Evolutionary conservation across 2,888 invertebrate genomes (phyloP).

Genomic region (Caenorhabditis imperialis): DNA sequence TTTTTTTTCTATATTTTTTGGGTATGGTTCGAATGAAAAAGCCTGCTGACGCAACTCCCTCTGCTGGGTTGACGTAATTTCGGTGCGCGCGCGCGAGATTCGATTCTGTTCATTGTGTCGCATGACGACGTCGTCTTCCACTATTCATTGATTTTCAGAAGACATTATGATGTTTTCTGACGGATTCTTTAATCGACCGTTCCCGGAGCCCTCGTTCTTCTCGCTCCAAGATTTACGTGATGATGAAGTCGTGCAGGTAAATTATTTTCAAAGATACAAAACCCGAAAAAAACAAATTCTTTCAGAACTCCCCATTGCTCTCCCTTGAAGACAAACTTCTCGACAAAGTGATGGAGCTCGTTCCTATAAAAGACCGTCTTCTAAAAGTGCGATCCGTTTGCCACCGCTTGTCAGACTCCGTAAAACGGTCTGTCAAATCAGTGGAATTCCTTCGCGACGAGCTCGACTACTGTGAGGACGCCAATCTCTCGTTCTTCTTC

Average conservation of each 20-base stretch:
- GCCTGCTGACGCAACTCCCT: neutral
- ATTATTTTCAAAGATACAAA: no score
- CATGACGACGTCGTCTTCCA: neutral
- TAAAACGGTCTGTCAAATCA: slow-evolving; percentile 53
- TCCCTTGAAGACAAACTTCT: slow-evolving; percentile 42
- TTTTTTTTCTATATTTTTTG: no score
- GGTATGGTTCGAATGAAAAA: neutral
- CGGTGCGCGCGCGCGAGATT: slow-evolving; percentile 4
- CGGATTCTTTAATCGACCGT: neutral
- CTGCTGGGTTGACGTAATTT: no score
- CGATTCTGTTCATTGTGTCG: neutral
- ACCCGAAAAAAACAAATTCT: no score
- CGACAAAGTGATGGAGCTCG: slow-evolving; percentile 41
- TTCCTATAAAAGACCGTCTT: slow-evolving; percentile 58
- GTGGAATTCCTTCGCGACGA: slow-evolving; percentile 57
- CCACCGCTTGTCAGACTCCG: slow-evolving; percentile 38
- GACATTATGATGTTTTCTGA: neutral
- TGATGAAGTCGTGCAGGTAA: slow-evolving; percentile 13
- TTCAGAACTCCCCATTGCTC: slow-evolving; percentile 45
- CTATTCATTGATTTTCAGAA: neutral
- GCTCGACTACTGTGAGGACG: slow-evolving; percentile 54
- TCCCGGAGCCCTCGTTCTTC: slow-evolving; percentile 3
- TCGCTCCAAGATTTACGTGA: slow-evolving; percentile 13
- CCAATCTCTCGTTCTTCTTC: slow-evolving; percentile 54
- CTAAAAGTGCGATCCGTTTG: slow-evolving; percentile 40